A percentile compares a stretch with the other conserved stretches of the same genome.
These are phyloP conservation scores for Holothuria leucospilota DNA, from an alignment of 53 echinoderm and acorn worm genomes.

Conservation along the genomic window DNA sequence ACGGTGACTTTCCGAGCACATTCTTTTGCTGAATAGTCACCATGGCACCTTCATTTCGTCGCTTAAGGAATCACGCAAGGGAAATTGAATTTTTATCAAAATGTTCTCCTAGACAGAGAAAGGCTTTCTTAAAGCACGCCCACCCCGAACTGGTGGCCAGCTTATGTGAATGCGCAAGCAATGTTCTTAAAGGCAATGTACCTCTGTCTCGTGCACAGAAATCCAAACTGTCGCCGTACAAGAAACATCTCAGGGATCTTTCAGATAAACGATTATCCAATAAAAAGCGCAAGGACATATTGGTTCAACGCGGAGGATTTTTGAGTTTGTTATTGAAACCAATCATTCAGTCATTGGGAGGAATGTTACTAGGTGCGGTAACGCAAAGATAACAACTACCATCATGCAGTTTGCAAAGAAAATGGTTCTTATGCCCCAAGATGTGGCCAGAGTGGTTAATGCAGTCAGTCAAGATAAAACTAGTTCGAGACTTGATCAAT, in stretches of 20 bases:
- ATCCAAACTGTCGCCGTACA: conserved; percentile 33
- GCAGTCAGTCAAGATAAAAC: conserved; percentile 25
- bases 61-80: conserved; percentile 42
- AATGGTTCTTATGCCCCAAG: conserved; percentile 76
- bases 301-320: conserved; percentile 64
- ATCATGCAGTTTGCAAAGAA: conserved; percentile 57
- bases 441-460: conserved; percentile 58
- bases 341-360: conserved; percentile 32
- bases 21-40: neutral
- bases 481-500: neutral
- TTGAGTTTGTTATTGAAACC: conserved; percentile 50
- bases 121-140: conserved; percentile 65
- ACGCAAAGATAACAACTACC: neutral
- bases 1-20: too few relatives aligned
- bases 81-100: conserved; percentile 59
- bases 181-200: conserved; percentile 56
- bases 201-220: conserved; percentile 44
- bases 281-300: conserved; percentile 26
- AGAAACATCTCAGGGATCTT: conserved; percentile 17
- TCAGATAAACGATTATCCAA: conserved; percentile 40
- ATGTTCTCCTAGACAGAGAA: conserved; percentile 60
- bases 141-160: conserved; percentile 51
- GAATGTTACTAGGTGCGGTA: conserved; percentile 8
- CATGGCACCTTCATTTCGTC: conserved; percentile 12
- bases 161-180: conserved; percentile 61